Base-by-base conservation (phyloP, 2,113 vertebrate species). In the Pseudopodoces humilis region DNA sequence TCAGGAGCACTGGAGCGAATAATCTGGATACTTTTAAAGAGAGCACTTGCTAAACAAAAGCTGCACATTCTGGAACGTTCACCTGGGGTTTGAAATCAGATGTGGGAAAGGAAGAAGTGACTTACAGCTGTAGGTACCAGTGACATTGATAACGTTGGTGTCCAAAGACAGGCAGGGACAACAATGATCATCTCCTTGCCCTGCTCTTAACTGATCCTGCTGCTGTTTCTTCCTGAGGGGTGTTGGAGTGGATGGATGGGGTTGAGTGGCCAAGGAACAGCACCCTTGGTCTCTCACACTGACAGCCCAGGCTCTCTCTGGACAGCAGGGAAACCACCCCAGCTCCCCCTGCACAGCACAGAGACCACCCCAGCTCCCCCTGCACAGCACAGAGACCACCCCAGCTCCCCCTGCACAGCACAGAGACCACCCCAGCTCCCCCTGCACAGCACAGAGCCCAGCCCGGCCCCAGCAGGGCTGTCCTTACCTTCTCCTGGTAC, bases 401-500 rank as follows among this genome's bases (percentile, higher is more conserved):
- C 60, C 3, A 37, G 16, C 37, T 60, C 55, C 67, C 67, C 58
- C 15, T 6, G 43, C 25, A 1, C 16, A 13, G 17, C 25, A 19
- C 25, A 20, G 58, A 39, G 10, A 39, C 11, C 60, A 63, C 37
- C 27, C 62, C 4, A 35, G 27, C 35, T 62, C 56, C 64, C 25
- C 70, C 20, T 22, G n/a, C 24, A 15, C 50, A 39, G 10, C 4
- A 15, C 13, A 1, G 4, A 53, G 31, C 22, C 30, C 77, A 44
- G 28, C 71, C 24, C 25, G 0, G 39, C 41, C 58, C 44, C 44
- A 15, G 13, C 31, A 80, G n/a, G 50, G 47, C 60, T 37, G 31
- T 49, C 43, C 98, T 98, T 98, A 98, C 98, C 99, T 99, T 99
- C 95, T 99, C 99, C 97, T 99, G 99, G 96, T 99, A 99, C 97